Base-by-base conservation (phyloP, 2,888 invertebrate species). In the Pasiphila rectangulata region DNA sequence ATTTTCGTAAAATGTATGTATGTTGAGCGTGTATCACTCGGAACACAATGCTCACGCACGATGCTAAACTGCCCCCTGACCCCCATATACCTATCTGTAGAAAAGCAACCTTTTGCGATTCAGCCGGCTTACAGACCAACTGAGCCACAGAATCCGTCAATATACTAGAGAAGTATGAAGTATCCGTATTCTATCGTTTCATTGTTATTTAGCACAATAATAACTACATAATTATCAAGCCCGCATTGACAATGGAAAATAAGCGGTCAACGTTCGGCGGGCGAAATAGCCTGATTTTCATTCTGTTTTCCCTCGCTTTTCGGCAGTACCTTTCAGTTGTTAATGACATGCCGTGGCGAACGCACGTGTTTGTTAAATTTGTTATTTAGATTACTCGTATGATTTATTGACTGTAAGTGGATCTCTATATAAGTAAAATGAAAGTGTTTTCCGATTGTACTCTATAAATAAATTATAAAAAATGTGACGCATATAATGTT, bases 401-500 rank as follows among this genome's bases (percentile, higher is more conserved):
- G n/a, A 29, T 2, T 29, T 1, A 3, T 16, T 16, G 6, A 16
- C 4, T 3, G 2, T 13, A 15, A 0, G 15, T 13, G 5, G 5
- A 16, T 29, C 2, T 15, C 13, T 15, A 15, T 6, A 25, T 2
- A 3, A n/a, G 17, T 3, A 27, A 3, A 0, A 27, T 16, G 2
- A 19, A 1, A 6, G 1, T 5, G 9, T 5, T 17, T 17, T 32
- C 3, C 6, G 5, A 1, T 2, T 10, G 32, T 27, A 3, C 27
- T 7, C 1, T 27, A 7, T 27, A 13, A 13, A 19, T 4, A 13
- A 13, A 4, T 9, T n/a, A n/a, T 13, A 29, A 16, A 29, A 37
- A 20, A 30, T 30, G 32, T 44, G 36, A 25, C 12, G 21, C 24
- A 16, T 40, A 49, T 6, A 36, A 23, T 40, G 27, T 10, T 51